Evolutionary conservation across 2,797 vertebrate genomes (phyloP).

Genomic region (Podargus strigoides): DNA sequence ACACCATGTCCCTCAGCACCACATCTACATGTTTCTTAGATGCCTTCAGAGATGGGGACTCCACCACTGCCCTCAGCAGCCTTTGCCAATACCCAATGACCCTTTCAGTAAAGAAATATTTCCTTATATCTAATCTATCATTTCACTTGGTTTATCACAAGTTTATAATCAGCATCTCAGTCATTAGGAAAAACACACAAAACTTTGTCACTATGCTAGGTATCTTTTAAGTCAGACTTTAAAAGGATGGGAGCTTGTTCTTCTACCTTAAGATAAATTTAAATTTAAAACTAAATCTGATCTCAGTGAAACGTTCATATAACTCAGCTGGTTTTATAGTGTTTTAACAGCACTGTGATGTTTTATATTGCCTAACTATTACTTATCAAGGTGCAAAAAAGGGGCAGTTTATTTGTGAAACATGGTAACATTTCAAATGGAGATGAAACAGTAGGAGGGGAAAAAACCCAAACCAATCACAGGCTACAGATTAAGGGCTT

Average conservation of each 20-base stretch:
- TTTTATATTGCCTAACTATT: neutral
- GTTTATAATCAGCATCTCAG: neutral
- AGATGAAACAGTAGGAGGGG: neutral
- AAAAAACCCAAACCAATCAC: neutral
- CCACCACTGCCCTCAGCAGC: too few relatives aligned
- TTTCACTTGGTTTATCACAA: neutral
- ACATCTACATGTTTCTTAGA: too few relatives aligned
- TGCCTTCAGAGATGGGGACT: too few relatives aligned
- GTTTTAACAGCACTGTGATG: neutral
- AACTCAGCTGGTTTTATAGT: neutral
- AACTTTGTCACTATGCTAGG: neutral
- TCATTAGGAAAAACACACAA: neutral
- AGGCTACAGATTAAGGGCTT: neutral
- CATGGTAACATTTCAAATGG: neutral
- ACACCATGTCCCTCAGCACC: too few relatives aligned
- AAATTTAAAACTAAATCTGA: neutral
- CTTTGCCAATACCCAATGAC: too few relatives aligned
- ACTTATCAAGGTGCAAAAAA: neutral
- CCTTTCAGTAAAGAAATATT: too few relatives aligned
- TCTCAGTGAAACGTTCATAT: neutral
- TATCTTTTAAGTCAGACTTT: neutral
- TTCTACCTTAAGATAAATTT: neutral
- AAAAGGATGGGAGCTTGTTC: neutral
- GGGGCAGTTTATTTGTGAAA: neutral
- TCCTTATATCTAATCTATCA: too few relatives aligned